Conservation (phyloP, 2,113 vertebrate species). For the Epinephelus lanceolatus region DNA sequence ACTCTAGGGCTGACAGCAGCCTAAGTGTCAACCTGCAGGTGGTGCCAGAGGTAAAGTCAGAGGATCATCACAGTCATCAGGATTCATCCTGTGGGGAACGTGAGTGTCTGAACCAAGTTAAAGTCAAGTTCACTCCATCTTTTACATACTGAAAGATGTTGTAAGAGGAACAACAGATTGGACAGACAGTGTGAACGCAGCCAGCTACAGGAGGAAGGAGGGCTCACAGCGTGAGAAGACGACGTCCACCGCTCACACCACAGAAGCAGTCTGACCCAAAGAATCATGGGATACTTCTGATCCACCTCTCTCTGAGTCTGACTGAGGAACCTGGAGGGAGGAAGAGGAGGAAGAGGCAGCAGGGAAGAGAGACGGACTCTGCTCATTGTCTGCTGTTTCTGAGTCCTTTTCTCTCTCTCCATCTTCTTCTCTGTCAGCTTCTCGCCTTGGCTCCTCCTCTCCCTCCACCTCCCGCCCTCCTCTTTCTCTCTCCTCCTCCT, state of each 20-base stretch:
- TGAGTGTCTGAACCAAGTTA: too few relatives aligned
- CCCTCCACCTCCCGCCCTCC: conserved; percentile 41
- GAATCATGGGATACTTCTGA: conserved; percentile 25
- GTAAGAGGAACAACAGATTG: not conserved
- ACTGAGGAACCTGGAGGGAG: conserved; percentile 9
- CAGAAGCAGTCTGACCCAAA: conserved; percentile 10
- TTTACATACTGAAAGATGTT: too few relatives aligned
- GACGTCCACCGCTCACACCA: conserved; percentile 1
- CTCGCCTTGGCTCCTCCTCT: conserved; percentile 2
- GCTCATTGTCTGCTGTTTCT: conserved; percentile 69
- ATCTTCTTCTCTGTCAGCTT: not conserved
- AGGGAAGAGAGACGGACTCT: not conserved
- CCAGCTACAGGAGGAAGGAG: not conserved
- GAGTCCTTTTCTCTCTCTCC: conserved; percentile 55
- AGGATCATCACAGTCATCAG: too few relatives aligned
- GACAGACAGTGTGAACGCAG: conserved; percentile 18
- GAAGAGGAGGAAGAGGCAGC: not conserved
- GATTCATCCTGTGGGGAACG: too few relatives aligned
- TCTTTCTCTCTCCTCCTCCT: conserved; percentile 41
- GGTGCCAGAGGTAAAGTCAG: too few relatives aligned
- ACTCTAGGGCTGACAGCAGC: too few relatives aligned
- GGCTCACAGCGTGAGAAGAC: not conserved
- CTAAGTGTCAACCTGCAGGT: too few relatives aligned
- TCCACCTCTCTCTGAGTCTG: not conserved
- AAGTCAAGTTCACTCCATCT: too few relatives aligned